Evolutionary conservation across 2,888 invertebrate species (phyloP).

Genomic region (Campoletis raptor): DNA sequence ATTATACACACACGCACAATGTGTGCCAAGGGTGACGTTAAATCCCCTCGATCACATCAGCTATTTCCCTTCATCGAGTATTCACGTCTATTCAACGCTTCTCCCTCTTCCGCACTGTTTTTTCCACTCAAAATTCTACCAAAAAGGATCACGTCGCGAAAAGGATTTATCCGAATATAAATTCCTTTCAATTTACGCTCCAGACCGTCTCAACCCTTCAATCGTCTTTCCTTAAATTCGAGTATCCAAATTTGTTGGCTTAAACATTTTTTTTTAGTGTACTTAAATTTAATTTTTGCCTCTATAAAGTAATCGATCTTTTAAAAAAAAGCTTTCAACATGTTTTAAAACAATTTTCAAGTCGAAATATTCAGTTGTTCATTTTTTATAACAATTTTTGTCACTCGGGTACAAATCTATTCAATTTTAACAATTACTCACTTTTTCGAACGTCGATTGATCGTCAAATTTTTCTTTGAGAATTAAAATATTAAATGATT

Average conservation of each 20-base stretch:
- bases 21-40: slow-evolving; percentile 17
- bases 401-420: too few relatives aligned
- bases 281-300: too few relatives aligned
- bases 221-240: background rate
- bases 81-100: slow-evolving; percentile 32
- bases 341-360: too few relatives aligned
- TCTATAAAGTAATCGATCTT: too few relatives aligned
- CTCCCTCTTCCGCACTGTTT: background rate
- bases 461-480: too few relatives aligned
- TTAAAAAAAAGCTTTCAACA: too few relatives aligned
- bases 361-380: too few relatives aligned
- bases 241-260: background rate
- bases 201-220: background rate
- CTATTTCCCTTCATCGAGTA: slow-evolving; percentile 54
- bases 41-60: slow-evolving; percentile 63
- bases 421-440: background rate
- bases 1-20: background rate
- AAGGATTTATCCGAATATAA: background rate
- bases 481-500: too few relatives aligned
- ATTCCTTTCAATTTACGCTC: background rate
- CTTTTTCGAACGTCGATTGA: background rate
- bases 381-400: too few relatives aligned
- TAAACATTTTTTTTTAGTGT: too few relatives aligned
- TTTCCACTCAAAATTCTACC: background rate
- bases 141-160: background rate